A percentile compares a stretch with the other conserved stretches of the same genome.
phyloP scores from a whole-genome alignment of 2,888 invertebrate genomes.

The Corbicula japonica region DNA sequence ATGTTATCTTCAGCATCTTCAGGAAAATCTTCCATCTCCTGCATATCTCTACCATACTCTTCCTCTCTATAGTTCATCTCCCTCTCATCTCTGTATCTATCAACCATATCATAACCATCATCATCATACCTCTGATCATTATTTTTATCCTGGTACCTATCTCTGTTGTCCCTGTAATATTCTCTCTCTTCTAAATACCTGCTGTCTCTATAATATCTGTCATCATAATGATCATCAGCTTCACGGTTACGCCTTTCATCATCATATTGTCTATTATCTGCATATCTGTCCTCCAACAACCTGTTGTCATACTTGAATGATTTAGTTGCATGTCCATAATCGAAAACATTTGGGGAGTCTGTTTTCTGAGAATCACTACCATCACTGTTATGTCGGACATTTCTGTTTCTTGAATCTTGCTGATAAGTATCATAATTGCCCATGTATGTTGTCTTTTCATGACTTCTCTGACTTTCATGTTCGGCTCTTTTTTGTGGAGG shows the following conservation, averaged over 20 bases:
- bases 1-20: not conserved
- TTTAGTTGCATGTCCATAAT: slow-evolving; percentile 34
- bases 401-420: slow-evolving; percentile 2
- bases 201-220: not conserved
- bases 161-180: not conserved
- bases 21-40: slow-evolving; percentile 1
- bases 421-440: slow-evolving; percentile 5
- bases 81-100: slow-evolving; percentile 3
- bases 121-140: not conserved
- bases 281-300: slow-evolving; percentile 2
- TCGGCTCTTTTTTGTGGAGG: too few species aligned
- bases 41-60: slow-evolving; percentile 5
- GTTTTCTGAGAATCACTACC: not conserved
- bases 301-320: too few species aligned
- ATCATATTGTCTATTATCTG: not conserved
- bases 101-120: not conserved
- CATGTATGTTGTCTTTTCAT: not conserved
- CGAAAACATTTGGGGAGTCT: slow-evolving; percentile 11
- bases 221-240: not conserved
- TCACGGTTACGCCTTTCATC: not conserved
- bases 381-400: not conserved
- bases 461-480: slow-evolving; percentile 2
- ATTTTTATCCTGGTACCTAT: not conserved
- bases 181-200: not conserved
- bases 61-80: not conserved